Evolutionary conservation across 2,888 invertebrate species (phyloP), one percentile per base, ranked within the genome.

Genomic region (Drosophila neutralis): DNA sequence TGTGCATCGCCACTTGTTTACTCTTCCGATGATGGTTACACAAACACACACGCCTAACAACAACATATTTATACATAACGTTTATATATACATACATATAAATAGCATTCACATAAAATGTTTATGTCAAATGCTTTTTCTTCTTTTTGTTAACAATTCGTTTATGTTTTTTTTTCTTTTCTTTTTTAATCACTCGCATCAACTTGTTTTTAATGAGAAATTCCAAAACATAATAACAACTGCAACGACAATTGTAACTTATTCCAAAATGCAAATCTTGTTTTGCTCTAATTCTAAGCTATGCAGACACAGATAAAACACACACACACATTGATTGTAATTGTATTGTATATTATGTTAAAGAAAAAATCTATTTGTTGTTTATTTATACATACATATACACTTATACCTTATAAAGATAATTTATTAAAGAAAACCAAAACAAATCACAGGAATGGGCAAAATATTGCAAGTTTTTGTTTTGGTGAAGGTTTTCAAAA

Each of bases 301-400:
- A 82, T 64, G 51, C 68, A 68, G 59, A 60, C 21, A 42, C 40
- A 33, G n/a, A 29, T 62, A 58, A 65, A 62, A 62, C 58, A 64
- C 59, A 64, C 48, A 64, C 48, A 70, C 63, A 69, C 54, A 76
- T 83, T 81, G 76, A 78, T 79, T 70, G 83, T 88, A 80, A 83
- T 80, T 78, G 78, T 86, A 82, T 66, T 85, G 87, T 83, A 87
- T 85, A 88, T 86, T 86, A 88, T 82, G 86, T 86, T 88, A 66
- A 24, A 54, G 35, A 70, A 78, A 72, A 68, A 63, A 72, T 82
- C 88, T 88, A 84, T 88, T 89, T 87, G 89, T 86, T 89, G 89
- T 87, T 87, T 87, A 87, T 88, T 87, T 87, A 87, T 87, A 86
- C 73, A 82, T 78, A 83, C 73, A 80, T 80, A 79, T 77, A 85